Evolutionary conservation across 2,888 invertebrate genomes (phyloP), one percentile per base, ranked within the genome.

Genomic region (Netelia melanura): DNA sequence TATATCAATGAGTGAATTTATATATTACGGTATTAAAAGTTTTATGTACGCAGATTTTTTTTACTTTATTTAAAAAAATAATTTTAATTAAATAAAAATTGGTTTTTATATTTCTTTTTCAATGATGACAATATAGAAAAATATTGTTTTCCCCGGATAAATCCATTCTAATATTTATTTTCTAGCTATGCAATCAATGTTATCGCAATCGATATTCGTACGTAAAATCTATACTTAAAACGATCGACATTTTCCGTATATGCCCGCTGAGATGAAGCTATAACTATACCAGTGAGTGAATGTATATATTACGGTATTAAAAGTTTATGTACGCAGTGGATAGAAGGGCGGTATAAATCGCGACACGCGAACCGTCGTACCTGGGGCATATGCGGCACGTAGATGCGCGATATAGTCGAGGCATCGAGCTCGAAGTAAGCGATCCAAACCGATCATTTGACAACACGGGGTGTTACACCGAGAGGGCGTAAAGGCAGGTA

Each of bases 361-460:
- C 48, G 70, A 70, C 83, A 79, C 65, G 70, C 74, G 83, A 83
- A 58, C 67, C 67, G 83, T 78, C 68, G 72, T 67, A 72, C 62
- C 70, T 70, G 70, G 70, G 74, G 11, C 52, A 48, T 3, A 61
- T 48, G 21, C 30, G 5, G 14, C 21, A 17, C 38, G 8, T 65
- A 21, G 10, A 11, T 10, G 21, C 43, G 38, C 71, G 48, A 71
- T 30, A 17, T 43, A 54, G 56, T n/a, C 21, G 38, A 56, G 17
- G 14, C n/a, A 65, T 67, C 76, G 48, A 56, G 64, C 76, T 67
- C 82, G 85, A 83, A 80, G 82, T 82, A 83, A 80, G 82, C 80
- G 80, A 83, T 82, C 72, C 82, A 61, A 83, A 85, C 82, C 79
- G 87, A 86, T 87, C 84, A 84, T 84, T 87, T 75, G 83, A 81